Conservation (phyloP, 2,797 vertebrate genomes). For the Trachurus trachurus region DNA sequence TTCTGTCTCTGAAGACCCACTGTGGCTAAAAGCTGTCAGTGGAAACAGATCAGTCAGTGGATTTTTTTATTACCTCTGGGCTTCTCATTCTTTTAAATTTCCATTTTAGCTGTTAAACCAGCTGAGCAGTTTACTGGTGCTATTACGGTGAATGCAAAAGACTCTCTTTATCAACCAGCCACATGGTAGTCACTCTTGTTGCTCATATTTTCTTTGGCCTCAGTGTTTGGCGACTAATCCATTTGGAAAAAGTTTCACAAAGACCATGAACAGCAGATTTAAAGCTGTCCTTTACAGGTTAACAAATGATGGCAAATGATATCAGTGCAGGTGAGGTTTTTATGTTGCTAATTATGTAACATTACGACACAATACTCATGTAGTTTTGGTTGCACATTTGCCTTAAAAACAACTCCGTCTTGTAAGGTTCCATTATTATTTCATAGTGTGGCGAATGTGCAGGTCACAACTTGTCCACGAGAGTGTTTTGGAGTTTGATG, state of each 20-base stretch:
- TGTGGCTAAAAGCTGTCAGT: background rate
- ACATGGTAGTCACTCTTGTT: background rate
- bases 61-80: background rate
- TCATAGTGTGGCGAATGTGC: no score
- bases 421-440: no score
- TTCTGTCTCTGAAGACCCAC: conserved; percentile 8
- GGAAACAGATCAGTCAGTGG: conserved; percentile 8
- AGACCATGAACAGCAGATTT: conserved; percentile 5
- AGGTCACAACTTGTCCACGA: no score
- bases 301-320: conserved; percentile 1
- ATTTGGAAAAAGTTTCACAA: conserved; percentile 15
- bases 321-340: conserved; percentile 1
- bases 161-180: conserved; percentile 8
- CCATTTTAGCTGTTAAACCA: background rate
- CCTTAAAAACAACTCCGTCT: no score
- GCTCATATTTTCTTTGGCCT: conserved; percentile 9
- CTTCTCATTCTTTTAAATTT: conserved; percentile 9
- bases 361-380: no score
- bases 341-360: background rate
- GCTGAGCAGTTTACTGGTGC: background rate
- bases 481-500: no score
- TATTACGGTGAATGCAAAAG: background rate
- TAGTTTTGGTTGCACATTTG: no score
- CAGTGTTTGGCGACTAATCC: background rate
- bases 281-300: background rate